Evolutionary conservation across 2,888 invertebrate species (phyloP), one percentile per base, ranked within the genome.

Genomic region (Leistus spinibarbis): DNA sequence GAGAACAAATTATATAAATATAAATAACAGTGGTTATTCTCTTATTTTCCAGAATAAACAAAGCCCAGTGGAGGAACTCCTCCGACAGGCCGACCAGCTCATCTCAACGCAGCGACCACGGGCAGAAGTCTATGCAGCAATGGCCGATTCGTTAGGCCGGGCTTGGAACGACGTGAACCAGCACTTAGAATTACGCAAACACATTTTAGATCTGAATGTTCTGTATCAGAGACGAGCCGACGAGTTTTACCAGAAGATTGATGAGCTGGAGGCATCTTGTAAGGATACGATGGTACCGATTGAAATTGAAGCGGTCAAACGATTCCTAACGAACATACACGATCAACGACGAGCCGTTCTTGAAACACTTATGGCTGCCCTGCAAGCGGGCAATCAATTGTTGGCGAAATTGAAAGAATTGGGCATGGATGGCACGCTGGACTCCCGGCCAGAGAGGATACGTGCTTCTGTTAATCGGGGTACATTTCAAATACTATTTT

Each of bases 31-130:
- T 53, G n/a, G n/a, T n/a, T n/a, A n/a, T n/a, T n/a, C 10, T 3
- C 2, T 54, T 54, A 10, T 77, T 76, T 84, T 86, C 2, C 84
- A 95, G 94, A 92, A 91, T 81, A 94, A 96, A 86, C 95, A 95
- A 83, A 94, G 93, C 82, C 95, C 96, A 71, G 95, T 96, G 80
- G 94, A 95, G 81, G 95, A 95, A 85, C 90, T 96, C 76, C 90
- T 95, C 76, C 89, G 92, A 69, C 93, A 95, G 85, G 95, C 96
- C n/a, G 96, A 96, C 85, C 92, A 92, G 81, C 87, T 95, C 79
- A 92, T 95, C 79, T 91, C 92, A 71, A 92, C 91, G 24, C 93
- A 94, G 82, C 90, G 91, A 82, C 93, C 93, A 54, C 88, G 90
- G 79, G 90, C 91, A 24, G 93, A 93, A 85, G 93, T 96, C 24